Evolutionary conservation across 2,113 vertebrate species (phyloP), one percentile per base, ranked within the genome.

Genomic region (Saccopteryx bilineata): DNA sequence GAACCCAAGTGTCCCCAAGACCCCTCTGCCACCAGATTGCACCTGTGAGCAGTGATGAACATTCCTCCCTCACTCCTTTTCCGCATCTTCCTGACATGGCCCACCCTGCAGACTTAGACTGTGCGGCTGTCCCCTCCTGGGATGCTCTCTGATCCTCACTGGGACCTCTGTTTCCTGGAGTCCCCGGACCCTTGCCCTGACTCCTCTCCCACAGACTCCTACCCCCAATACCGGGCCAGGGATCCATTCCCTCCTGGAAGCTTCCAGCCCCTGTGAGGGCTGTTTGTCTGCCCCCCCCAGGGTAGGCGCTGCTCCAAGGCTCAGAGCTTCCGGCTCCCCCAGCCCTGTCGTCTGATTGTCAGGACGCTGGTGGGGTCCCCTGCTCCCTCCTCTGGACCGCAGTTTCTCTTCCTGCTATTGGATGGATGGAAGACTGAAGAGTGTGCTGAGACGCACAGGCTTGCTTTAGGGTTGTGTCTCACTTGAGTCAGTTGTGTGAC

Each of bases 221-320:
- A 63, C 19, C 33, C 52, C 31, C 63, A 54, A 1, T 21, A 74
- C 75, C 93, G 46, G 72, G 82, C 26, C 87, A 28, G 7, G 79
- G 82, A 93, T 28, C 46, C 7, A 0, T 63, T 81, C 60, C 56
- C 15, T 90, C 86, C 96, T 94, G 75, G 87, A 93, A 58, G 46
- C n/a, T 15, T 89, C 83, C 94, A 96, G 39, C 88, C 58, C 92
- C 88, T 93, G 71, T 85, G 89, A 97, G 95, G 74, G 65, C 79
- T 39, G 58, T 95, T 94, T 91, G 84, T 96, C 87, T 86, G 85
- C 52, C 9, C 1, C 3, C 75, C 14, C 83, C 61, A 81, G 56
- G 52, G 61, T 76, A 54, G 93, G 33, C 17, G 0, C 46, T 58
- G 19, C 87, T 95, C 87, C 83, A 79, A 65, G 86, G 65, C 80